Base-by-base conservation (phyloP, 2,888 invertebrate genomes). In the Proisotoma minuta region DNA sequence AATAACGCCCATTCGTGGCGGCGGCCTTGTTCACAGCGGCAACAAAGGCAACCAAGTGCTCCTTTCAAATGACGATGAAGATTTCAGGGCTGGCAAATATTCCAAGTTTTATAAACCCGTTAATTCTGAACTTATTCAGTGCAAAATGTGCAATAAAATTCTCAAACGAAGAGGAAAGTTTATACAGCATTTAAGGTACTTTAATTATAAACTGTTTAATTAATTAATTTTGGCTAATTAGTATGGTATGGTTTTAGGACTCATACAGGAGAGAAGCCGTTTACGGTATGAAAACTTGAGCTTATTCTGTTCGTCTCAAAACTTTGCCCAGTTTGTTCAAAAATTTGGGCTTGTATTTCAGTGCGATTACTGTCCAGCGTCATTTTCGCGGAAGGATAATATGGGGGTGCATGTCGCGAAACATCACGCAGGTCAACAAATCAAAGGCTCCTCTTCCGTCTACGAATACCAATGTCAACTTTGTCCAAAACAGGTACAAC, bases 371-470 rank as follows among this genome's bases (percentile, higher is more conserved):
- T 54, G 53, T 23, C 28, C 20, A 29, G 53, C 53, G 5, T 29
- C 53, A 3, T 54, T 54, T 22, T 34, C 34, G 34, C 53, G 53
- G 3, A 54, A 54, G 29, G 53, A 54, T 29, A 54, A 54, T n/a
- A 54, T 54, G 53, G 39, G 20, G 2, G 39, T 54, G 2, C 53
- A 54, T 20, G 18, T 39, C 4, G 8, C 34, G 2, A n/a, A 29
- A 34, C 53, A 54, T 34, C 53, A 54, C 23, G n/a, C 43, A 3
- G 43, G 43, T 3, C 43, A n/a, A 43, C n/a, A n/a, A 43, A 43
- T 15, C 43, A n/a, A 8, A n/a, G 20, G n/a, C 5, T n/a, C n/a
- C 43, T 43, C 15, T 8, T 43, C 43, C 43, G 20, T 18, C n/a
- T 43, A n/a, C 5, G 15, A 18, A 15, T 43, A n/a, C 15, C n/a